A percentile compares a stretch with the other conserved stretches of the same genome.
phyloP scores from a whole-genome alignment of 1,140 invertebrate species.

The Saxidomus purpurata region DNA sequence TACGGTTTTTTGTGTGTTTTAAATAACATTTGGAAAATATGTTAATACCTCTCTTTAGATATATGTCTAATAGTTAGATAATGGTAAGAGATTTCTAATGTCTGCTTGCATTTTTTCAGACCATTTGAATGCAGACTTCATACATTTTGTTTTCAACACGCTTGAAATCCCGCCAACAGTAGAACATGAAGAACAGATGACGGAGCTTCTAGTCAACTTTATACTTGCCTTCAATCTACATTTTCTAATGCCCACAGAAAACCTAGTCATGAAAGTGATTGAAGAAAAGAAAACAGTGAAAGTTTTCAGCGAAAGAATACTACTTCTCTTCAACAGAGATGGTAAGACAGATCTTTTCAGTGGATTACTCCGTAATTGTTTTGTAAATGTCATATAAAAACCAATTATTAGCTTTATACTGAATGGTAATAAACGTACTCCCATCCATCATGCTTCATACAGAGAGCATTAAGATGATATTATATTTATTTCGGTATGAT shows the following conservation, averaged over 20 bases:
- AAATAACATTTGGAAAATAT: too few species aligned
- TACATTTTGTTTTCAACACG: slow-evolving; percentile 92
- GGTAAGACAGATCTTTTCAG: slow-evolving; percentile 90
- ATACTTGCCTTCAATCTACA: slow-evolving; percentile 96
- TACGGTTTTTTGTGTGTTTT: too few species aligned
- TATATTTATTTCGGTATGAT: too few species aligned
- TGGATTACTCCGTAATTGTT: too few species aligned
- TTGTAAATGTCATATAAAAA: too few species aligned
- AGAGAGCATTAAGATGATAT: too few species aligned
- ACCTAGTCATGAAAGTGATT: slow-evolving; percentile 92
- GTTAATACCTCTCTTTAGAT: too few species aligned
- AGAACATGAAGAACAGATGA: slow-evolving; percentile 91
- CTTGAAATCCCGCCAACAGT: slow-evolving; percentile 93
- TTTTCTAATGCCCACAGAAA: slow-evolving; percentile 90
- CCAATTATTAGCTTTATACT: too few species aligned
- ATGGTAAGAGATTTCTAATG: too few species aligned
- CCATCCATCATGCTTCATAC: too few species aligned
- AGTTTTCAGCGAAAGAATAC: slow-evolving; percentile 95
- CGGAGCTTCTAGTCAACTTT: slow-evolving; percentile 93
- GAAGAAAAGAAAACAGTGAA: slow-evolving; percentile 91
- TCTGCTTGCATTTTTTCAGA: slow-evolving; percentile 89
- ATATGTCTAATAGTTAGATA: too few species aligned
- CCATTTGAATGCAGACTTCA: slow-evolving; percentile 92
- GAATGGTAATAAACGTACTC: too few species aligned
- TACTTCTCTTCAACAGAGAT: slow-evolving; percentile 95